Percentiles rank a stretch among this genome's conserved stretches.
Evolutionary conservation across 2,113 vertebrate species (phyloP).

Genomic region (Lepisosteus osseus): DNA sequence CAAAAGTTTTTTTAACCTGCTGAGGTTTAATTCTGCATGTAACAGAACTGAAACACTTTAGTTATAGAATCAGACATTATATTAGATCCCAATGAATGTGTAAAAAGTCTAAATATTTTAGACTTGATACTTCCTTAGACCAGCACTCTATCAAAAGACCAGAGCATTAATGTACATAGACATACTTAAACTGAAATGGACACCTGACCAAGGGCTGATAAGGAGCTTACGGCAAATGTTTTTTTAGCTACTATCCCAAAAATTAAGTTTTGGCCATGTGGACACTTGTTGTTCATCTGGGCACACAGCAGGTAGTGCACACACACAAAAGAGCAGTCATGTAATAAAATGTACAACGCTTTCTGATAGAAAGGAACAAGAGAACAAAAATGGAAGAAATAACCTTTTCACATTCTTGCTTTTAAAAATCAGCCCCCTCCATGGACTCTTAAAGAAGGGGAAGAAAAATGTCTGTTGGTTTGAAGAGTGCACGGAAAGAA

Average conservation of each 20-base stretch:
- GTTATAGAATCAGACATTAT: not conserved
- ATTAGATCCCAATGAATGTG: slow-evolving; percentile 2
- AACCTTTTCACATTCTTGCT: slow-evolving; percentile 9
- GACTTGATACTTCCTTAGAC: slow-evolving; percentile 7
- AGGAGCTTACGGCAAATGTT: not conserved
- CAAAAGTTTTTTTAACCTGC: not conserved
- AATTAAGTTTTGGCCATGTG: slow-evolving; percentile 22
- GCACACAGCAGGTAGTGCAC: slow-evolving; percentile 13
- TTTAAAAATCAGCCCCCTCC: slow-evolving; percentile 11
- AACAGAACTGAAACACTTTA: too few relatives aligned
- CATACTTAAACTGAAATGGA: not conserved
- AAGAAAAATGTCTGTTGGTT: slow-evolving; percentile 4
- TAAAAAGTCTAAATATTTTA: slow-evolving; percentile 4
- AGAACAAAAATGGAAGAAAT: not conserved
- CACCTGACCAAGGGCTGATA: not conserved
- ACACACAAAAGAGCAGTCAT: slow-evolving; percentile 7
- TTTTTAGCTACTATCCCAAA: not conserved
- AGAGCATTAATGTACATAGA: not conserved
- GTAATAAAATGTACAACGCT: slow-evolving; percentile 9
- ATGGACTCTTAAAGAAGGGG: not conserved
- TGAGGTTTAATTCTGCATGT: too few relatives aligned
- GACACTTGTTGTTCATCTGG: slow-evolving; percentile 6
- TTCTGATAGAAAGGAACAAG: not conserved
- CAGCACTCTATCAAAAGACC: not conserved
- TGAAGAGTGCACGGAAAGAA: slow-evolving; percentile 24